Evolutionary conservation across 1,140 invertebrate genomes (phyloP), one percentile per base, ranked within the genome.

Genomic region (Spodoptera litura): DNA sequence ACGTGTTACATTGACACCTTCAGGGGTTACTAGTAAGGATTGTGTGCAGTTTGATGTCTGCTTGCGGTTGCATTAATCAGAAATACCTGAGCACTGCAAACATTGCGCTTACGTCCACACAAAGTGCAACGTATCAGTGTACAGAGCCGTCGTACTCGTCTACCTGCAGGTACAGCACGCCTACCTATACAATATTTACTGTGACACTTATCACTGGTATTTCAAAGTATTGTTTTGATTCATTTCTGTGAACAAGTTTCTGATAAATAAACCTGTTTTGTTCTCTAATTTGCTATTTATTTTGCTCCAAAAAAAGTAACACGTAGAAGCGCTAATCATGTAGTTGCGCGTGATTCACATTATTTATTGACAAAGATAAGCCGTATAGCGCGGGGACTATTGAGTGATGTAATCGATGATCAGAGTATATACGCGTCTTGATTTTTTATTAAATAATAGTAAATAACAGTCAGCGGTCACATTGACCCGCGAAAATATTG

Each of bases 401-500:
- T 38, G 4, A 35, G 15, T 38, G 31, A 38, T 62, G 59, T 62
- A 62, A 62, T 62, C 59, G 15, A 6, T 62, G 59, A 8, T 31
- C 31, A 5, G 31, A 31, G 31, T 2, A 56, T 38, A 62, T 35
- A 49, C 62, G 49, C 15, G 38, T 5, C 2, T 35, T 1, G 9
- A 31, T 20, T 51, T 66, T 66, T 66, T 44, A 11, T n/a, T 51
- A 20, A 51, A 51, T 49, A 13, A n/a, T 11, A 11, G 38, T 49
- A 66, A 49, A 25, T 38, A 66, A 10, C 49, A 38, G 38, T n/a
- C 2, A 51, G 64, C 64, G 66, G 66, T 70, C 66, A 70, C 52
- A 13, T 70, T 70, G 66, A 31, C 66, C 20, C 66, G 64, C 38
- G 52, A 70, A 70, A 70, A 70, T 13, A 52, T 31, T 11, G 3